Evolutionary conservation across 2,888 invertebrate genomes (phyloP).

Genomic region (Leptopterna dolabrata): DNA sequence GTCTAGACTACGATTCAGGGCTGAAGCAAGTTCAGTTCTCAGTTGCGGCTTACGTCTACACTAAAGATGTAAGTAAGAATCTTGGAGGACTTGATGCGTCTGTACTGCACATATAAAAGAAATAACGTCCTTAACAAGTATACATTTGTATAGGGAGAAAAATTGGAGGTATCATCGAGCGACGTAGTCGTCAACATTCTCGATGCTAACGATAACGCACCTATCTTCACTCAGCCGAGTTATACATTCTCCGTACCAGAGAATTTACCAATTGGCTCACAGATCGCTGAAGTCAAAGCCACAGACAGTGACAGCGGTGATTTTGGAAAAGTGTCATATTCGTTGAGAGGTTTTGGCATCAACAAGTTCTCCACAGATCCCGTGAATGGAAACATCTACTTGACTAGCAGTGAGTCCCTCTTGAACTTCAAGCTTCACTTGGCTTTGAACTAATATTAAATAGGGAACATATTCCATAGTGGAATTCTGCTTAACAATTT

Average conservation of each 20-base stretch:
- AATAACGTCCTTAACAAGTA: not conserved
- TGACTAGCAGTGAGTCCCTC: conserved; percentile 67
- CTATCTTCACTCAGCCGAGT: conserved; percentile 74
- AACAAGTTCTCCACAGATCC: conserved; percentile 80
- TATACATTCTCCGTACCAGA: conserved; percentile 76
- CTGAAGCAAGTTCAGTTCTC: conserved; percentile 76
- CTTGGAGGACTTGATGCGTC: not conserved
- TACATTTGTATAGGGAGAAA: conserved; percentile 59
- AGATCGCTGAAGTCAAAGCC: conserved; percentile 76
- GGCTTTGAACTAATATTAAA: not conserved
- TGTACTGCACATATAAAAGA: no score
- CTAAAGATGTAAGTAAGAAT: conserved; percentile 66
- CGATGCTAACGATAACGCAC: conserved; percentile 85
- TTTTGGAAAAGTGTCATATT: conserved; percentile 79
- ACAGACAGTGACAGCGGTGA: conserved; percentile 79
- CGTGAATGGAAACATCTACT: conserved; percentile 75
- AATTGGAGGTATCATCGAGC: conserved; percentile 66
- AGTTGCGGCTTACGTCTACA: conserved; percentile 73
- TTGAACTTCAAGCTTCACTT: not conserved
- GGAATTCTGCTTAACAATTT: not conserved
- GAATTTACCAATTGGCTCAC: conserved; percentile 73
- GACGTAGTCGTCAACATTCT: conserved; percentile 75
- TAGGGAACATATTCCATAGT: not conserved
- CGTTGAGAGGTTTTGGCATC: conserved; percentile 82
- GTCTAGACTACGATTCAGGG: conserved; percentile 77